Evolutionary conservation across 2,113 vertebrate species (phyloP), one percentile per base, ranked within the genome.

Genomic region (Asarcornis scutulata): DNA sequence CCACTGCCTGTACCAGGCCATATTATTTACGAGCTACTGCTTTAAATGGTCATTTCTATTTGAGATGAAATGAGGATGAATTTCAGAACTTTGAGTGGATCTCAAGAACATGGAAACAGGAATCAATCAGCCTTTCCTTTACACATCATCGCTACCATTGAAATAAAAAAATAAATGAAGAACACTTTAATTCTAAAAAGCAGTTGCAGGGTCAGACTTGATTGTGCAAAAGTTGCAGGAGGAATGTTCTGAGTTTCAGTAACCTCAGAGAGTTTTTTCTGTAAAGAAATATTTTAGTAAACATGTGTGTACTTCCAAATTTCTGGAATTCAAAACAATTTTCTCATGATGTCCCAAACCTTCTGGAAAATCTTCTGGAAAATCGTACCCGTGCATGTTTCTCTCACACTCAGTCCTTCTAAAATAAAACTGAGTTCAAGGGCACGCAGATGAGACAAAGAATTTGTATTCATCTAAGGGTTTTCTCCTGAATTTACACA

Each of bases 341-440:
- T 15, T 72, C n/a, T 36, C 23, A 72, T 9, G 8, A 18, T 38
- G 48, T 53, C 53, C 48, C n/a, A 72, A 13, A 53, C 34, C 34
- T 53, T 53, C 69, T 53, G 48, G 48, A 79, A 93, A 95, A 72
- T 1, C n/a, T 72, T 53, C 48, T 53, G 48, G 48, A 79, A 93
- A 95, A 72, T 1, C 27, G 25, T 44, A 90, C 34, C n/a, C 22
- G 7, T 21, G 81, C 60, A 16, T 6, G 2, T 59, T 55, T 59
- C 48, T 52, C 38, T 27, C 34, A 50, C 53, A 68, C 31, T 48
- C 1, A 81, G 60, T 31, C 18, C 73, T 60, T 81, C 60, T 42
- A 55, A 89, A 91, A 52, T 21, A 52, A 86, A 92, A 82, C 56
- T 9, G 29, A 86, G 80, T 88, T 96, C 86, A 94, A 93, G 91